Conservation (phyloP, 2,113 vertebrate genomes). For the Taxidea taxus region DNA sequence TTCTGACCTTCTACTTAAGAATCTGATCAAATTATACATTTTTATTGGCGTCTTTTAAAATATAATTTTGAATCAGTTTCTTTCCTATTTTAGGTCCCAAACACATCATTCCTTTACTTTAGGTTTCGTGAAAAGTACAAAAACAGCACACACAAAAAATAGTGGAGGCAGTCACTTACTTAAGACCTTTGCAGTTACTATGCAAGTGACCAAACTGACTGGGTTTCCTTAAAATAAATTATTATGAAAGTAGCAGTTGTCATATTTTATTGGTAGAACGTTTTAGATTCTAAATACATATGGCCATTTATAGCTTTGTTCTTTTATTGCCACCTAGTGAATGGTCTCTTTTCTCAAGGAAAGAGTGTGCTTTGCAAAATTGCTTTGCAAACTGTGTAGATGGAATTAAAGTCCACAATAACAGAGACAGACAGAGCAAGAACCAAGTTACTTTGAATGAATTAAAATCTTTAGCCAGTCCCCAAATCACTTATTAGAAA, state of each 20-base stretch:
- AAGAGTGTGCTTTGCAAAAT: not conserved
- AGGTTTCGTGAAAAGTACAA: not conserved
- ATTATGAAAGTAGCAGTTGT: not conserved
- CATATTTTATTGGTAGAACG: not conserved
- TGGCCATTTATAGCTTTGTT: not conserved
- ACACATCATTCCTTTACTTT: not conserved
- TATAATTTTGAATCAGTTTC: not conserved
- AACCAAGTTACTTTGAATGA: conserved; percentile 1
- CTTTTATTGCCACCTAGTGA: conserved; percentile 43
- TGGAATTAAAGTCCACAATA: not conserved
- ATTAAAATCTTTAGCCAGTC: not conserved
- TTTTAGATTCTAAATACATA: conserved; percentile 21
- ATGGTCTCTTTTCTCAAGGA: not conserved
- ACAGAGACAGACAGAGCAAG: not conserved
- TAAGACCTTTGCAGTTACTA: not conserved
- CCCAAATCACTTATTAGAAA: not conserved
- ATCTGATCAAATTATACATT: not conserved
- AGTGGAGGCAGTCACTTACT: not conserved
- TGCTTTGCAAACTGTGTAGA: not conserved
- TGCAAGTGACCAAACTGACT: not conserved
- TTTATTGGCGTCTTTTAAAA: not conserved
- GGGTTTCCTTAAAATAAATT: not conserved
- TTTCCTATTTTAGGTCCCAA: not conserved
- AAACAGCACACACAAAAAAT: not conserved
- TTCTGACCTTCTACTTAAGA: not conserved